Percentiles rank a stretch among this genome's conserved stretches.
Conservation (phyloP, 2,113 vertebrate species). For the Leptobrachium ailaonicum region DNA sequence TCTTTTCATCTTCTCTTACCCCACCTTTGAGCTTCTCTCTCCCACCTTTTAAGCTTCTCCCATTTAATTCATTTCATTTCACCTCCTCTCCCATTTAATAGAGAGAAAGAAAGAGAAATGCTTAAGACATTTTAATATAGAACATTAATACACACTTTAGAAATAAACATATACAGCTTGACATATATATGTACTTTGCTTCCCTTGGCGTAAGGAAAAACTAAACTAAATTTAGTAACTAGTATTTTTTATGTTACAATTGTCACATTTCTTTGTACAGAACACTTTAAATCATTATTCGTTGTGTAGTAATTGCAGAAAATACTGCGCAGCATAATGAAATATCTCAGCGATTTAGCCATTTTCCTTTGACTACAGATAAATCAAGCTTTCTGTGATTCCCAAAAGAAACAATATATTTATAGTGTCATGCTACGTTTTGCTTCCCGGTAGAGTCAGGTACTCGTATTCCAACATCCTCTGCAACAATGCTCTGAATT, state of each 20-base stretch:
- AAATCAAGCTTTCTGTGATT: constrained; percentile 27
- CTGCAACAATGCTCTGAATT: not conserved
- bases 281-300: constrained; percentile 14
- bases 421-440: not conserved
- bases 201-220: too few relatives aligned
- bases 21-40: too few relatives aligned
- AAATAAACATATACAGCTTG: too few relatives aligned
- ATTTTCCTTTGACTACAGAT: constrained; percentile 18
- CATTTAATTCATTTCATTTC: too few relatives aligned
- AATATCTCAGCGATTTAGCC: constrained; percentile 24
- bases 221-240: too few relatives aligned
- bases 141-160: too few relatives aligned
- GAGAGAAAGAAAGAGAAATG: not conserved
- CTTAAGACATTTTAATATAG: not conserved
- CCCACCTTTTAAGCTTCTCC: too few relatives aligned
- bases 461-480: not conserved
- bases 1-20: too few relatives aligned
- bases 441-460: constrained; percentile 13
- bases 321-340: constrained; percentile 16
- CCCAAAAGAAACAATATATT: constrained; percentile 24
- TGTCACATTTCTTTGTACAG: constrained; percentile 4
- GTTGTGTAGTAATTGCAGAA: constrained; percentile 30
- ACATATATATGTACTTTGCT: too few relatives aligned
- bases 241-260: not conserved
- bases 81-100: too few relatives aligned